Conservation (phyloP, 2,888 invertebrate species). For the Coleophora deauratella region DNA sequence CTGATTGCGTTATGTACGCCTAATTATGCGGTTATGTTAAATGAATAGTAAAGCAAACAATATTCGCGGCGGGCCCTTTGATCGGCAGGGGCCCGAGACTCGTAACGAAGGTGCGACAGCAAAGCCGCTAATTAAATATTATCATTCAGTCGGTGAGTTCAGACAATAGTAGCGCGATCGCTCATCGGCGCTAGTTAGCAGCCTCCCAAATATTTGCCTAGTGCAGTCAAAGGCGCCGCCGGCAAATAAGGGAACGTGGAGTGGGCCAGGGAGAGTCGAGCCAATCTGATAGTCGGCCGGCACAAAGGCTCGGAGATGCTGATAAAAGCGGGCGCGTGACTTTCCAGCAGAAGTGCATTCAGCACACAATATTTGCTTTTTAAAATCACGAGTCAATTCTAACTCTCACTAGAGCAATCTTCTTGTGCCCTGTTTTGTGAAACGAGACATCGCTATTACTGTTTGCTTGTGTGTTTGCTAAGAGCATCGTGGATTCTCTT, state of each 20-base stretch:
- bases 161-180: conserved; percentile 56
- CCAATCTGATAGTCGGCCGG: conserved; percentile 52
- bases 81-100: conserved; percentile 33
- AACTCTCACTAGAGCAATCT: too few relatives aligned
- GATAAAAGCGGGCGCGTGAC: conserved; percentile 40
- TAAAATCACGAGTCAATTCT: conserved; percentile 6
- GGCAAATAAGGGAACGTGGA: conserved; percentile 47
- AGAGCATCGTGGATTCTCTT: too few relatives aligned
- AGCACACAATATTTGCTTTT: conserved; percentile 11
- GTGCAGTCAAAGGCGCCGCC: conserved; percentile 63
- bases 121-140: conserved; percentile 69
- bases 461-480: conserved; percentile 5
- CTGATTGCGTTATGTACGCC: conserved; percentile 8
- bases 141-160: conserved; percentile 56
- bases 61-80: conserved; percentile 52
- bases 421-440: too few relatives aligned
- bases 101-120: conserved; percentile 55
- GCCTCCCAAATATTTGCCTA: conserved; percentile 64
- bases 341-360: not conserved
- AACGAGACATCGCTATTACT: not conserved
- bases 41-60: conserved; percentile 51
- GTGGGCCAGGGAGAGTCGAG: conserved; percentile 29
- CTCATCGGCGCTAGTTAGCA: conserved; percentile 64
- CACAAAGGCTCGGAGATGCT: conserved; percentile 53
- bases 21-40: conserved; percentile 44